Evolutionary conservation across 2,888 invertebrate genomes (phyloP).

Genomic region (Drosophila koepferae): DNA sequence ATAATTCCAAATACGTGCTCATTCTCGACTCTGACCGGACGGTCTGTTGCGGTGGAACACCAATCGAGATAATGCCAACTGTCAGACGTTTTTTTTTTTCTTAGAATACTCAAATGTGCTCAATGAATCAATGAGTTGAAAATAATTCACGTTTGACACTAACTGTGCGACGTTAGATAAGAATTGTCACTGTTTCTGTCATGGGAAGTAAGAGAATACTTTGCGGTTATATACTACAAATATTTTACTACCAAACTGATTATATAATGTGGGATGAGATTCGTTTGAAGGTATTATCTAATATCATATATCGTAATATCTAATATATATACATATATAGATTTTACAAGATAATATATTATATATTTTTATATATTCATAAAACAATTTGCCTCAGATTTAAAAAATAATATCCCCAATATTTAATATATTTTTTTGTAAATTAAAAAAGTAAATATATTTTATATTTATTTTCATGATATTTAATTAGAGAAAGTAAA

Average conservation of each 20-base stretch:
- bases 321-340: background rate
- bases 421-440: no score
- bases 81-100: conserved; percentile 15
- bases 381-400: no score
- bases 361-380: no score
- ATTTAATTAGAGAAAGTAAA: no score
- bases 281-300: background rate
- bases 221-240: background rate
- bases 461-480: no score
- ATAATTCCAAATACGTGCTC: conserved; percentile 46
- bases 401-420: no score
- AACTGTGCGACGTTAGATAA: conserved; percentile 11
- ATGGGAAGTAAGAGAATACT: background rate
- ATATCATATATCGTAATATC: background rate
- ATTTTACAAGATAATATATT: no score
- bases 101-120: conserved; percentile 5
- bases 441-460: no score
- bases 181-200: background rate
- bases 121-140: conserved; percentile 27
- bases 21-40: background rate
- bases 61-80: conserved; percentile 35
- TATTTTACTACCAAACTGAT: background rate
- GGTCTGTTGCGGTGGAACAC: conserved; percentile 25
- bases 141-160: conserved; percentile 3
- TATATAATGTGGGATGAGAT: background rate